These are phyloP conservation scores for Caloenas nicobarica DNA, from an alignment of 2,113 vertebrate species.

Conservation along the genomic window DNA sequence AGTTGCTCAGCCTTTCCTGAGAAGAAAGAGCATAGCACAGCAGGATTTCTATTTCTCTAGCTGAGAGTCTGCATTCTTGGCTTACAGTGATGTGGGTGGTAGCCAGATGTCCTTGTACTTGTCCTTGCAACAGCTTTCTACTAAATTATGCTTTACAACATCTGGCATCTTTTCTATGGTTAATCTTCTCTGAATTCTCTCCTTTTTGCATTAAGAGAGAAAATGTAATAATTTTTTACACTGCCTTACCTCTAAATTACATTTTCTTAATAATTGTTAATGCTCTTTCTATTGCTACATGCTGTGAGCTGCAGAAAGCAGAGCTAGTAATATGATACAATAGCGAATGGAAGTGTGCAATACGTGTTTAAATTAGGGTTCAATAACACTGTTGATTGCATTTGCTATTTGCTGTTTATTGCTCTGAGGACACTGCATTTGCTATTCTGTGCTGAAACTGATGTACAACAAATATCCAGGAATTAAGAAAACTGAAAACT, in stretches of 20 bases:
- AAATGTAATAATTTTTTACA: background rate
- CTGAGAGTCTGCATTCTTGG: background rate
- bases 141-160: background rate
- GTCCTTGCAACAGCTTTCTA: background rate
- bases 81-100: background rate
- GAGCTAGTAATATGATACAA: background rate
- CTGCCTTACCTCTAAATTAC: background rate
- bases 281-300: background rate
- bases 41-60: background rate
- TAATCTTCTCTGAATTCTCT: background rate
- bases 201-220: background rate
- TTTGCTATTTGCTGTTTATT: background rate
- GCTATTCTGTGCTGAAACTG: background rate
- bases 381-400: background rate
- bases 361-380: background rate
- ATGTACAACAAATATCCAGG: background rate
- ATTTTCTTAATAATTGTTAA: background rate
- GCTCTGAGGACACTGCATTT: background rate
- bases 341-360: background rate
- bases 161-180: background rate
- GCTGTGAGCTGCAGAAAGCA: background rate
- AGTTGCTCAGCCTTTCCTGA: background rate
- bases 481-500: background rate
- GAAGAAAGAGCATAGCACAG: background rate
- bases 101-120: constrained; percentile 20